Evolutionary conservation across 2,797 vertebrate genomes (phyloP).

Genomic region (Gila robusta): DNA sequence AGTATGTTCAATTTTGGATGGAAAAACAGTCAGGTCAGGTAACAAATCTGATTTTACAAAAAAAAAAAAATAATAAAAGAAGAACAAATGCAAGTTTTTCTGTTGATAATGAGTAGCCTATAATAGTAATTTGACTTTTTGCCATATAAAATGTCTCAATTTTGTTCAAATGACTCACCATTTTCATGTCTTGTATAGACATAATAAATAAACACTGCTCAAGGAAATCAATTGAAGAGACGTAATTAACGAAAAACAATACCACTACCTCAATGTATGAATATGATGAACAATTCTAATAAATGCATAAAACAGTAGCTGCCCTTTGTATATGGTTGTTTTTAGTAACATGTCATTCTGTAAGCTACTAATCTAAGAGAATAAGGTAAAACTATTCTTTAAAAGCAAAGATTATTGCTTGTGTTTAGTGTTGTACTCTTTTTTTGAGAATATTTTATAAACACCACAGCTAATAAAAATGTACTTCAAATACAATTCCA

Average conservation of each 20-base stretch:
- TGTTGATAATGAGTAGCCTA: not conserved
- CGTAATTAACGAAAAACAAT: not conserved
- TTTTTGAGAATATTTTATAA: not conserved
- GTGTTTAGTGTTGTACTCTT: not conserved
- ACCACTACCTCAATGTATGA: not conserved
- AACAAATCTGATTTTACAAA: not conserved
- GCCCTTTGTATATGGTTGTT: not conserved
- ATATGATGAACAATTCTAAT: not conserved
- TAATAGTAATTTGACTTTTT: not conserved
- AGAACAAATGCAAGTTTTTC: not conserved
- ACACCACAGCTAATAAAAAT: not conserved
- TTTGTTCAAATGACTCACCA: not conserved
- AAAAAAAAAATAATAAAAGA: not conserved
- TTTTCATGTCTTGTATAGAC: not conserved
- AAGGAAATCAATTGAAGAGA: not conserved
- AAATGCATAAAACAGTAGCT: slow-evolving; percentile 18
- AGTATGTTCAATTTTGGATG: not conserved
- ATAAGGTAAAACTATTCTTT: not conserved
- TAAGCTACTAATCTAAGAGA: slow-evolving; percentile 6
- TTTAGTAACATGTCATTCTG: not conserved
- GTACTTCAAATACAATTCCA: not conserved
- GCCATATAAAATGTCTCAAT: not conserved
- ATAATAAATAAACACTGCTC: not conserved
- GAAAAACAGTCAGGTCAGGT: not conserved
- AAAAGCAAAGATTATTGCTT: not conserved